Percentiles rank a stretch among this genome's conserved stretches.
Evolutionary conservation across 2,888 invertebrate genomes (phyloP).

Genomic region (Hyposoter dolosus): DNA sequence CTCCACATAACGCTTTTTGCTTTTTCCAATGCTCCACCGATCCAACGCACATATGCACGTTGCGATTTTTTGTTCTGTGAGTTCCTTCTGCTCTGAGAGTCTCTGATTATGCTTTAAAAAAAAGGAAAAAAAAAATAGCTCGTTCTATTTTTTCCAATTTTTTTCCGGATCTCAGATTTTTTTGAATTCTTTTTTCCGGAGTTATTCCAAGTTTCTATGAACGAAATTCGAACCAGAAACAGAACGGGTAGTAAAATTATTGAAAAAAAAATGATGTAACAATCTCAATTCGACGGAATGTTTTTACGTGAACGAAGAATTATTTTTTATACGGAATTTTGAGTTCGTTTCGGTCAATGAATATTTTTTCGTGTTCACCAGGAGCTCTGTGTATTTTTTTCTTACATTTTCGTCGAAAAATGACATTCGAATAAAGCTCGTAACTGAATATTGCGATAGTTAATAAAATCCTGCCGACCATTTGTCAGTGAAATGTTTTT

Average conservation of each 20-base stretch:
- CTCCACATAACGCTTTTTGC: conserved; percentile 36
- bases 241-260: not conserved
- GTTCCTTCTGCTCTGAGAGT: not conserved
- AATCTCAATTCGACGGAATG: too few relatives aligned
- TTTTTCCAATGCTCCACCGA: conserved; percentile 28
- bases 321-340: not conserved
- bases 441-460: not conserved
- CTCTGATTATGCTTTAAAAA: not conserved
- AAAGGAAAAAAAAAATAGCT: not conserved
- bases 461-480: not conserved
- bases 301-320: not conserved
- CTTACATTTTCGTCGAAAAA: not conserved
- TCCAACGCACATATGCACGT: conserved; percentile 1
- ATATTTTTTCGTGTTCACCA: not conserved
- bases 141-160: not conserved
- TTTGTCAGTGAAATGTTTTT: not conserved
- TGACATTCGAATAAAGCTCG: not conserved
- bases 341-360: not conserved
- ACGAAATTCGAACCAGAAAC: too few relatives aligned
- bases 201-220: too few relatives aligned
- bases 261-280: not conserved
- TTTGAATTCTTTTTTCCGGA: not conserved
- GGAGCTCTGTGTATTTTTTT: not conserved
- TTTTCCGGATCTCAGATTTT: not conserved
- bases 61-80: not conserved